phyloP scores from a whole-genome alignment of 2,888 invertebrate species.

The Meiosimyza decipiens region DNA sequence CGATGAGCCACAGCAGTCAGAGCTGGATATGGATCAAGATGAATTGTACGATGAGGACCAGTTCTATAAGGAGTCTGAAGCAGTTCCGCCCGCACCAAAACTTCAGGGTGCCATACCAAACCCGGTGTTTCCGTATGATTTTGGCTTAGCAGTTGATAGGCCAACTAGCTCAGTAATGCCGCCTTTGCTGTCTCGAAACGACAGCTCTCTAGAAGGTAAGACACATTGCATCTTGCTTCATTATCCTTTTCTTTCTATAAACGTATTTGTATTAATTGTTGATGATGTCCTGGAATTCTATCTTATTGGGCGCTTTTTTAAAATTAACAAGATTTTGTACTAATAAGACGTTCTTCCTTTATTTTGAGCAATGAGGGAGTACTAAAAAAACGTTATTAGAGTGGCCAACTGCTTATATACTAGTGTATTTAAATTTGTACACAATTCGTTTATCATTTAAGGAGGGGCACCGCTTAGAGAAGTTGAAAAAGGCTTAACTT shows the following conservation, averaged over 20 bases:
- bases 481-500: no score
- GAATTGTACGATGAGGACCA: slow-evolving; percentile 70
- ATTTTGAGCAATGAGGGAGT: neutral
- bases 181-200: slow-evolving; percentile 59
- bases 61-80: slow-evolving; percentile 71
- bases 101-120: slow-evolving; percentile 63
- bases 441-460: no score
- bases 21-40: slow-evolving; percentile 69
- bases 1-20: slow-evolving; percentile 76
- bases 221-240: no score
- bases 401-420: no score
- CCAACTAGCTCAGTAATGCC: slow-evolving; percentile 58
- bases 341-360: no score
- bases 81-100: slow-evolving; percentile 70
- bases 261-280: slow-evolving; percentile 12
- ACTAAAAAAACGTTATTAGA: no score
- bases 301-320: neutral
- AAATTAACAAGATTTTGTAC: no score
- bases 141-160: slow-evolving; percentile 49
- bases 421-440: no score
- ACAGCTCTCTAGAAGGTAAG: slow-evolving; percentile 61
- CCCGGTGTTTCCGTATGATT: slow-evolving; percentile 55
- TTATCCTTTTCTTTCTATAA: no score
- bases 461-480: no score
- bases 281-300: slow-evolving; percentile 17